A percentile compares a stretch with the other conserved stretches of the same genome.
These are phyloP conservation scores for Pseudomugil gertrudae DNA, from an alignment of 2,797 vertebrate genomes.

Conservation along the genomic window DNA sequence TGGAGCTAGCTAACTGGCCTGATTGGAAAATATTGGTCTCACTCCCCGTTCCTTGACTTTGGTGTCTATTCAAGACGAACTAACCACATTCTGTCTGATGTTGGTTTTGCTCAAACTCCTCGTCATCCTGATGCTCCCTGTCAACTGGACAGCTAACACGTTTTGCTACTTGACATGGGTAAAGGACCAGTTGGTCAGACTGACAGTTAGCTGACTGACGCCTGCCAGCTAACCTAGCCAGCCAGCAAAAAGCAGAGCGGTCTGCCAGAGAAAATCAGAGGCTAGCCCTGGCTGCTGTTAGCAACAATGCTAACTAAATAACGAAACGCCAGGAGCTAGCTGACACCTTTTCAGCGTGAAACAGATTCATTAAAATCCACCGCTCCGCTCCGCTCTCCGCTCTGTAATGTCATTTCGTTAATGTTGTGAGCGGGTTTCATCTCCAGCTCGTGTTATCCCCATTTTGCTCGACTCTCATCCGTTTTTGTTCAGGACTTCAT, in stretches of 20 bases:
- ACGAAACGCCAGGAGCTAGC: slow-evolving; percentile 50
- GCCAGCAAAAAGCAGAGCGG: slow-evolving; percentile 23
- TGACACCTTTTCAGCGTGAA: slow-evolving; percentile 50
- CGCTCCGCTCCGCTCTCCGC: slow-evolving; percentile 57
- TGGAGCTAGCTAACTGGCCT: slow-evolving; percentile 82
- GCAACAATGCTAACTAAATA: slow-evolving; percentile 66
- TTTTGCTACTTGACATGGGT: slow-evolving; percentile 61
- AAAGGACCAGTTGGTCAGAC: slow-evolving; percentile 41
- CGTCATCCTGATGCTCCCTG: slow-evolving; percentile 65
- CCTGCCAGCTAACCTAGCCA: slow-evolving; percentile 53
- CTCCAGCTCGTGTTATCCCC: slow-evolving; percentile 64
- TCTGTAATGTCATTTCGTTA: slow-evolving; percentile 63
- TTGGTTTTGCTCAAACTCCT: slow-evolving; percentile 50
- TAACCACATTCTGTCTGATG: slow-evolving; percentile 63
- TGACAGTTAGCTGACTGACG: slow-evolving; percentile 69
- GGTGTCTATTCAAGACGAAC: slow-evolving; percentile 72
- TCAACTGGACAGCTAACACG: slow-evolving; percentile 48
- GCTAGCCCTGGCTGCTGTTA: slow-evolving; percentile 65
- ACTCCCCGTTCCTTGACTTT: slow-evolving; percentile 63
- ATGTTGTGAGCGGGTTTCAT: slow-evolving; percentile 44
- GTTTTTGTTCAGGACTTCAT: slow-evolving; percentile 86
- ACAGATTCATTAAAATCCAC: slow-evolving; percentile 46
- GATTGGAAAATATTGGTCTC: slow-evolving; percentile 73
- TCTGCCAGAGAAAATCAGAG: slow-evolving; percentile 51
- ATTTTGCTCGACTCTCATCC: slow-evolving; percentile 71